Evolutionary conservation across 2,888 invertebrate species (phyloP).

Genomic region (Agrilus biguttatus): DNA sequence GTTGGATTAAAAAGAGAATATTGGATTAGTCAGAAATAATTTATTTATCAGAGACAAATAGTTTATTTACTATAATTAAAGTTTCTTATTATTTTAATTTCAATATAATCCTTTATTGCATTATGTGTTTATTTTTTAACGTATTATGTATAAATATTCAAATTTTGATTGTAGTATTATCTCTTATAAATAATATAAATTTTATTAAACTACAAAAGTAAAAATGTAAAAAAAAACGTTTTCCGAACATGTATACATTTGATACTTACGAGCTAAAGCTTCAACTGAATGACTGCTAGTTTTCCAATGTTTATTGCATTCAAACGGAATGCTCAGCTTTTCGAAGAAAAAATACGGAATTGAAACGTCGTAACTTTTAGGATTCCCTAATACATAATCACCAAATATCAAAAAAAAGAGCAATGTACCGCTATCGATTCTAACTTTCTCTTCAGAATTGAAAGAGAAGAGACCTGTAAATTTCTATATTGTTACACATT

Average conservation of each 20-base stretch:
- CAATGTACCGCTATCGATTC: constrained; percentile 33
- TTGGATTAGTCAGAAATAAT: no score
- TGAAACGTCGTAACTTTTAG: constrained; percentile 27
- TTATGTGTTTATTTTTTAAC: no score
- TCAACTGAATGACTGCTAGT: constrained; percentile 29
- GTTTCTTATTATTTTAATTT: no score
- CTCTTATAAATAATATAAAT: no score
- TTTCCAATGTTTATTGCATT: constrained; percentile 33
- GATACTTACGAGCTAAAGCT: constrained; percentile 16
- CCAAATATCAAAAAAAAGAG: constrained; percentile 36
- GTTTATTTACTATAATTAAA: no score
- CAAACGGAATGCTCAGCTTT: constrained; percentile 34
- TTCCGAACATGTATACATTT: not conserved
- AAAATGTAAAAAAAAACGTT: no score
- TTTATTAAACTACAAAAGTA: no score
- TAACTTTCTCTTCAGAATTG: constrained; percentile 36
- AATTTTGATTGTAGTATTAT: no score
- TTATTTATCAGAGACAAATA: no score
- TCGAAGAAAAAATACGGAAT: constrained; percentile 32
- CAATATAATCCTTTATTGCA: no score
- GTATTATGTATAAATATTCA: no score
- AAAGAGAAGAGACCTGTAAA: constrained; percentile 37
- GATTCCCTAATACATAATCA: constrained; percentile 29
- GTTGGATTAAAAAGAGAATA: no score
- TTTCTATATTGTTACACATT: constrained; percentile 3